Conservation (phyloP, 2,113 vertebrate genomes). For the Pavo muticus region DNA sequence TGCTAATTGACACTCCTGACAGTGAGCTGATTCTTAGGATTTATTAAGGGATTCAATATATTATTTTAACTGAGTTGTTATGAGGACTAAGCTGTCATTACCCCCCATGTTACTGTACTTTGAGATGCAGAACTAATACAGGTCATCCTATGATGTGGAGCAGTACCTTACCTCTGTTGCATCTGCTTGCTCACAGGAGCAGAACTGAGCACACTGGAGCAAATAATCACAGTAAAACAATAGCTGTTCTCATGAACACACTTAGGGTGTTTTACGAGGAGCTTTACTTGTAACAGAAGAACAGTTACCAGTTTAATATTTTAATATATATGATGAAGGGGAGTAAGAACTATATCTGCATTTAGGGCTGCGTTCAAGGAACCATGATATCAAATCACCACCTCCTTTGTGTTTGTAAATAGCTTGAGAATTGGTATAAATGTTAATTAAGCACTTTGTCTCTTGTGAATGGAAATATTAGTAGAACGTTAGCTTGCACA, state of each 20-base stretch:
- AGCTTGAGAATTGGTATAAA: slow-evolving; percentile 44
- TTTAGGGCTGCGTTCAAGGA: slow-evolving; percentile 15
- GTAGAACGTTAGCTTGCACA: slow-evolving; percentile 25
- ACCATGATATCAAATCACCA: neutral
- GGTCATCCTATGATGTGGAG: fast-evolving
- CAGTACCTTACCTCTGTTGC: neutral
- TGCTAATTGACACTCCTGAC: neutral
- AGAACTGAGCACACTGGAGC: neutral
- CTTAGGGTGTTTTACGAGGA: fast-evolving
- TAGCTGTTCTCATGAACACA: neutral
- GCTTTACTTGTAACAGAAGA: neutral
- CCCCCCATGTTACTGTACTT: neutral
- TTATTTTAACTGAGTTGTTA: neutral
- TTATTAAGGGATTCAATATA: neutral
- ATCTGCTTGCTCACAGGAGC: neutral
- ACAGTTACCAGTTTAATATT: neutral
- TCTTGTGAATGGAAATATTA: slow-evolving; percentile 66
- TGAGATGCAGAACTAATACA: neutral
- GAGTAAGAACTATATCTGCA: neutral
- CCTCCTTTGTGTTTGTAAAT: slow-evolving; percentile 49
- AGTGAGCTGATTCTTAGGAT: neutral
- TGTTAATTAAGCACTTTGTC: slow-evolving; percentile 53
- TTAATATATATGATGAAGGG: neutral
- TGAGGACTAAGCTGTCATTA: neutral
- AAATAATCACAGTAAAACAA: neutral